Percentiles rank a stretch among this genome's conserved stretches.
Evolutionary conservation across 1,140 invertebrate genomes (phyloP).

Genomic region (Drosophila suzukii): DNA sequence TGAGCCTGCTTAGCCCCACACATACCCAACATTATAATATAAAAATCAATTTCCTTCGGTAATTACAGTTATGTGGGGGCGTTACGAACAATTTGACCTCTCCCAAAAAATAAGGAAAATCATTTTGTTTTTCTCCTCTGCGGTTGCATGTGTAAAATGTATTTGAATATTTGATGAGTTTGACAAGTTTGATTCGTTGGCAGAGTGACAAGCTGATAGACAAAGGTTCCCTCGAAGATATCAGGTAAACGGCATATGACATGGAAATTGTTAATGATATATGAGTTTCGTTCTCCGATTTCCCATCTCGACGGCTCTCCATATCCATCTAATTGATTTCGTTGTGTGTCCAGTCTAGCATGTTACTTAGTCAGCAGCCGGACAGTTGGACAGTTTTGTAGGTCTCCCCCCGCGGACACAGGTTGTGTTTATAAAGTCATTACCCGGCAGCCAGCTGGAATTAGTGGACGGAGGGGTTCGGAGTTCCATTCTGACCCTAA

Average conservation of each 20-base stretch:
- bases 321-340: conserved; percentile 72
- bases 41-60: conserved; percentile 73
- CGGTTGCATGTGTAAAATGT: conserved; percentile 73
- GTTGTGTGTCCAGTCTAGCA: conserved; percentile 45
- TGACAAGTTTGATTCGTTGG: conserved; percentile 47
- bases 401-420: conserved; percentile 1
- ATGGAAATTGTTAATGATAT: conserved; percentile 80
- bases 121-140: conserved; percentile 35
- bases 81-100: conserved; percentile 53
- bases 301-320: conserved; percentile 28
- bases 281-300: conserved; percentile 60
- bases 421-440: conserved; percentile 73
- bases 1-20: not conserved
- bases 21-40: conserved; percentile 42
- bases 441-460: conserved; percentile 27
- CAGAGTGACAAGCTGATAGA: conserved; percentile 36
- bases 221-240: conserved; percentile 41
- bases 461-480: conserved; percentile 15
- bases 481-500: conserved; percentile 7
- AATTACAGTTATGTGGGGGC: conserved; percentile 62
- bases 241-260: conserved; percentile 68
- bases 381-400: conserved; percentile 61
- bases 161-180: conserved; percentile 76
- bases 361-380: conserved; percentile 55
- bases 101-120: not conserved